Evolutionary conservation across 2,113 vertebrate genomes (phyloP).

Genomic region (Climacteris rufus): DNA sequence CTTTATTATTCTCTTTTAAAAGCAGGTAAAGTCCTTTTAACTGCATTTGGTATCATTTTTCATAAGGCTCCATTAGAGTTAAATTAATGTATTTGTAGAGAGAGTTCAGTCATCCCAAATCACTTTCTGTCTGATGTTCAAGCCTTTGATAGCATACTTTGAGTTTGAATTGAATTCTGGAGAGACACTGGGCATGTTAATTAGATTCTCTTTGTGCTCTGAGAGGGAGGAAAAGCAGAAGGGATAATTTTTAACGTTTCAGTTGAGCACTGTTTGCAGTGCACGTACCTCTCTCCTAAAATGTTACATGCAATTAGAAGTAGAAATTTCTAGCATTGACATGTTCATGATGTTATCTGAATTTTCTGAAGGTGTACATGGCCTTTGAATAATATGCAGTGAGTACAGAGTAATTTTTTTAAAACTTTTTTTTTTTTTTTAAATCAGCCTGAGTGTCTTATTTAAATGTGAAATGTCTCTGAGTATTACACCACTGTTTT

Average conservation of each 20-base stretch:
- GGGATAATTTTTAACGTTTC: constrained; percentile 26
- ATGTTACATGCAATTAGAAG: constrained; percentile 18
- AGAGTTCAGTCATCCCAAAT: constrained; percentile 75
- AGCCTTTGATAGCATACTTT: constrained; percentile 78
- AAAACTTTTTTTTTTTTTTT: no score
- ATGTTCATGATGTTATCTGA: background rate
- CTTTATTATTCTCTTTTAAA: constrained; percentile 63
- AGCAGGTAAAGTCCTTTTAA: constrained; percentile 69
- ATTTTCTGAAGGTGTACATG: background rate
- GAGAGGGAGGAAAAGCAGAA: constrained; percentile 25
- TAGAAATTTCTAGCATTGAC: background rate
- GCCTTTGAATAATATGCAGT: background rate
- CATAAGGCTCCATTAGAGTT: constrained; percentile 62
- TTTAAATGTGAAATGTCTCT: background rate
- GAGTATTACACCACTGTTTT: background rate
- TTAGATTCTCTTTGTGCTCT: constrained; percentile 57
- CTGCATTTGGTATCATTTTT: constrained; percentile 62
- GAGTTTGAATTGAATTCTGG: constrained; percentile 79
- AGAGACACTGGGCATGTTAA: constrained; percentile 71
- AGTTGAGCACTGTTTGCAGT: constrained; percentile 14
- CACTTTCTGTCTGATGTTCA: constrained; percentile 72
- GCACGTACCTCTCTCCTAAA: background rate
- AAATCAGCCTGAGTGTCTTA: background rate
- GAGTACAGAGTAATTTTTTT: background rate
- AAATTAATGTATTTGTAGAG: constrained; percentile 75